Base-by-base conservation (phyloP, 2,113 vertebrate genomes). In the Theristicus caerulescens region DNA sequence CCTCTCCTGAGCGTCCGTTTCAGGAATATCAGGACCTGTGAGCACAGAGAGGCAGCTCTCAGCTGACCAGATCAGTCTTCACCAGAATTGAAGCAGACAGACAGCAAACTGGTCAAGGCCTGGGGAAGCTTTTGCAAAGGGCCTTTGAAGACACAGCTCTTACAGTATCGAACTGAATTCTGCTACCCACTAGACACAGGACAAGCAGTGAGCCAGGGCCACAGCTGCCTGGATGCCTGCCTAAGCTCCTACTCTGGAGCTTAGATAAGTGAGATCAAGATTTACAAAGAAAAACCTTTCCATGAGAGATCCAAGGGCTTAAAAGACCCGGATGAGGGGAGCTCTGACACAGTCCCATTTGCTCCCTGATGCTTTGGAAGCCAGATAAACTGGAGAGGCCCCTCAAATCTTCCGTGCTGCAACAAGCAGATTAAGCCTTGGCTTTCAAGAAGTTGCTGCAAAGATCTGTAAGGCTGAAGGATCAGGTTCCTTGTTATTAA, bases 1-100 rank as follows among this genome's bases (percentile, higher is more conserved):
- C 99, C 99, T 99, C 99, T 99, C 97, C 97, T 98, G 65, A 99
- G 97, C 0, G 99, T 99, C 96, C 98, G 99, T 96, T 99, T 99
- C 93, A 99, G 86, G 97, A 98, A 99, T 90, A 99, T 99, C 76
- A 99, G 96, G 84, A 99, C 98, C 99, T 99, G 98, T 36, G 96
- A 96, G 83, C 73, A 97, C 74, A 96, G 36, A 85, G 16, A 96
- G 4, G 88, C 47, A 88, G 47, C 32, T 78, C 47, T 96, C 62
- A 96, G 74, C n/a, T 93, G 89, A 94, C 5, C 58, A 65, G 31
- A 62, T 38, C 46, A 52, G 38, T 57, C 78, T 86, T 72, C n/a
- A 83, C 12, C 78, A 90, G 66, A 89, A 86, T 88, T 70, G 46
- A 76, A 42, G 58, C 65, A 95, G 46, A 46, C 4, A 90, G 36